phyloP scores from a whole-genome alignment of 2,888 invertebrate genomes.

The Amorpha juglandis region DNA sequence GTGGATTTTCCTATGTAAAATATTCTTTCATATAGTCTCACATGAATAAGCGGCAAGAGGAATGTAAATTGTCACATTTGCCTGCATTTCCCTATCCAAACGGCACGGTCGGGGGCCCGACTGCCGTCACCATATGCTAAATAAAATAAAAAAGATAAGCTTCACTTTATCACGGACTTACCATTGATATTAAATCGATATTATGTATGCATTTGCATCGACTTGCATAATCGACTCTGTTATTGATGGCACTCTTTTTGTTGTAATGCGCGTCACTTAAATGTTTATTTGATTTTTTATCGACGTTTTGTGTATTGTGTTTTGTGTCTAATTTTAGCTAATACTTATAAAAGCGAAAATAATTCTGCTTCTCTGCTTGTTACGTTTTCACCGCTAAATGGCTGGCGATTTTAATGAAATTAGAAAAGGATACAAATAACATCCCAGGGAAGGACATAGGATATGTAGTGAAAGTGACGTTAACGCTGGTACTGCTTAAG shows the following conservation, averaged over 20 bases:
- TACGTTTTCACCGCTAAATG: too few species aligned
- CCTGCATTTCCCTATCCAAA: conserved; percentile 35
- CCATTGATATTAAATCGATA: conserved; percentile 11
- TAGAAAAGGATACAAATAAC: too few species aligned
- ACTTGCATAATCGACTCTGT: background rate
- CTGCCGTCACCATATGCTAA: conserved; percentile 8
- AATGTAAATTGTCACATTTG: conserved; percentile 36
- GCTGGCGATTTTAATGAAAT: too few species aligned
- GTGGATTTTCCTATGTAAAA: conserved; percentile 8
- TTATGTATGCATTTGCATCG: background rate
- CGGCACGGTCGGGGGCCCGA: background rate
- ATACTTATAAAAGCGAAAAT: too few species aligned
- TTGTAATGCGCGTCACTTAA: too few species aligned
- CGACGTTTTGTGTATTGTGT: background rate
- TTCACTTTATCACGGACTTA: background rate
- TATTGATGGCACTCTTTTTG: too few species aligned
- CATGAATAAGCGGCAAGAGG: conserved; percentile 31
- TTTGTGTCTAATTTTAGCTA: too few species aligned
- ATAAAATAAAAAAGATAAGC: conserved; percentile 19
- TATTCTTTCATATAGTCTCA: conserved; percentile 25
- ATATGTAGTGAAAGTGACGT: too few species aligned
- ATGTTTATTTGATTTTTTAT: background rate
- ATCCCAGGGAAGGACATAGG: too few species aligned
- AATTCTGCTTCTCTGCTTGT: too few species aligned
- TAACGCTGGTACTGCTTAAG: too few species aligned